Conservation (phyloP, 2,888 invertebrate species). For the Drosophila flavopinicola region DNA sequence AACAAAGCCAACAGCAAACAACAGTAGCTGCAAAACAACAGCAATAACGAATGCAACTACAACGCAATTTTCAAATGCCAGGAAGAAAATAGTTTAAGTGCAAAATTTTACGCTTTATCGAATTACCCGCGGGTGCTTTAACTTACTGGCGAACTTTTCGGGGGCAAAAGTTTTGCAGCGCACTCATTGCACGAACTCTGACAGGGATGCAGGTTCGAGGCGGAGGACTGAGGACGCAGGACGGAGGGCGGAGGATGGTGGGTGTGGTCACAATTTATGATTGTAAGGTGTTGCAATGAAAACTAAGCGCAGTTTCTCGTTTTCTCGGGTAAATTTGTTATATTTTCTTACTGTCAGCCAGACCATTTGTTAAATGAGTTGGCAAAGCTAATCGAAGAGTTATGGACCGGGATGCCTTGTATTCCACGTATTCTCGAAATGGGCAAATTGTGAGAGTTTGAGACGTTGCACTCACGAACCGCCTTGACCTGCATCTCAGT, state of each 20-base stretch:
- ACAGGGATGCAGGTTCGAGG: background rate
- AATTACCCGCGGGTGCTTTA: constrained; percentile 83
- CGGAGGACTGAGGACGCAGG: too few relatives aligned
- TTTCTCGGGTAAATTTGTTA: constrained; percentile 65
- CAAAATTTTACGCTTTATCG: constrained; percentile 83
- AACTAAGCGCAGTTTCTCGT: constrained; percentile 53
- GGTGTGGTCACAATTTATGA: constrained; percentile 66
- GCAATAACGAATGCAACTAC: constrained; percentile 53
- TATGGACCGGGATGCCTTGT: constrained; percentile 39
- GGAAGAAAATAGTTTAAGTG: constrained; percentile 80
- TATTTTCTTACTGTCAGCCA: constrained; percentile 74
- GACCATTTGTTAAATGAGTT: constrained; percentile 79
- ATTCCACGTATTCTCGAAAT: constrained; percentile 13
- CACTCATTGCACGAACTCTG: constrained; percentile 41
- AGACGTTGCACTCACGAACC: constrained; percentile 19
- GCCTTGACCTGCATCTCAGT: constrained; percentile 56
- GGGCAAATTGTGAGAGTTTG: constrained; percentile 19
- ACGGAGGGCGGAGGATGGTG: background rate
- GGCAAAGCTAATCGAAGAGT: constrained; percentile 78
- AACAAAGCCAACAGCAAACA: too few relatives aligned
- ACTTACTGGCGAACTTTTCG: constrained; percentile 67
- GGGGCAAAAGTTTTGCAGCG: constrained; percentile 56
- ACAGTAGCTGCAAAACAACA: constrained; percentile 26
- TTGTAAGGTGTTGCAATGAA: constrained; percentile 77
- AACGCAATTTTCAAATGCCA: constrained; percentile 63